A percentile compares a stretch with the other conserved stretches of the same genome.
phyloP scores from a whole-genome alignment of 2,113 vertebrate genomes.

The Takifugu bimaculatus region DNA sequence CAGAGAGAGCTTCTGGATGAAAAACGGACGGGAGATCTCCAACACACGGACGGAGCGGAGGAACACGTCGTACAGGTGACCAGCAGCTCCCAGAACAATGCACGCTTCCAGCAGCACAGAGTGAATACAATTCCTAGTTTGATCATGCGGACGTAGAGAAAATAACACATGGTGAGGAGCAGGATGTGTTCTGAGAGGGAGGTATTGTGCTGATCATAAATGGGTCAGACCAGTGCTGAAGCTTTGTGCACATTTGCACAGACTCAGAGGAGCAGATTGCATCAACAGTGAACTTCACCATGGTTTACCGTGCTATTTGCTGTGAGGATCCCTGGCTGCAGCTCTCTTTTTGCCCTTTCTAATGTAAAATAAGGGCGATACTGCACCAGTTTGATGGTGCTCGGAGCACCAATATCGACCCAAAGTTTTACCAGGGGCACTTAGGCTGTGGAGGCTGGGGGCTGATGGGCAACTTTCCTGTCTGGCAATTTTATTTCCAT shows the following conservation, averaged over 20 bases:
- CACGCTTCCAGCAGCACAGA: too few species aligned
- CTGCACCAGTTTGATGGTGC: too few species aligned
- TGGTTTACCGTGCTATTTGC: too few species aligned
- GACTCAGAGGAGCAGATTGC: background rate
- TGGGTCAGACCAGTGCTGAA: constrained; percentile 12
- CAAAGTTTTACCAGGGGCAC: too few species aligned
- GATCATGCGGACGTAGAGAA: background rate
- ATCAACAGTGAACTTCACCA: background rate
- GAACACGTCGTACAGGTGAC: constrained; percentile 83
- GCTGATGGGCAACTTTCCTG: too few species aligned
- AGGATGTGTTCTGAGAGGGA: constrained; percentile 8
- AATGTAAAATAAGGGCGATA: too few species aligned
- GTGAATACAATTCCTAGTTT: too few species aligned
- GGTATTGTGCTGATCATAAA: background rate
- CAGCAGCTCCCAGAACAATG: background rate
- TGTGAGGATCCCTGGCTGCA: too few species aligned
- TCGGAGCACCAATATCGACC: too few species aligned
- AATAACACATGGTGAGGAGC: background rate
- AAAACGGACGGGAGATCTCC: constrained; percentile 85
- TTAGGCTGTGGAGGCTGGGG: too few species aligned
- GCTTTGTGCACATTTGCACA: background rate
- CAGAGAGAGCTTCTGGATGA: constrained; percentile 89
- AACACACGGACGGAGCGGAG: constrained; percentile 76
- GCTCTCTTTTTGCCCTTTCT: too few species aligned
- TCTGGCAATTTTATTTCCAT: too few species aligned